Conservation (phyloP, 2,797 vertebrate genomes). For the Graptemys geographica region DNA sequence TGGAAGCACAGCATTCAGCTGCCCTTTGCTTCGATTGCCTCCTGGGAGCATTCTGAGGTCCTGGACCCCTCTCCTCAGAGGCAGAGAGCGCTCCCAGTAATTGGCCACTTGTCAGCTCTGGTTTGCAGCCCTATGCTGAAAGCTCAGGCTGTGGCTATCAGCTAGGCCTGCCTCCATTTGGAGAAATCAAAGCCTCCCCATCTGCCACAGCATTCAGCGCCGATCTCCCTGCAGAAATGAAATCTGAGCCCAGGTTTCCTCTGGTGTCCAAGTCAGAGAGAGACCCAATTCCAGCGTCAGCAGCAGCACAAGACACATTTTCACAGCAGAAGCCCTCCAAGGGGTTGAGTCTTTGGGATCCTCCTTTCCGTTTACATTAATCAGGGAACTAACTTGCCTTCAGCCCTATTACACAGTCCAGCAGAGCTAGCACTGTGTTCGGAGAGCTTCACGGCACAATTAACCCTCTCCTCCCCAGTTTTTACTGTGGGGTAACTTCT, state of each 20-base stretch:
- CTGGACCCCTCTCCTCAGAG: not conserved
- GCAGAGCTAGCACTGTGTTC: not conserved
- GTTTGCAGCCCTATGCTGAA: not conserved
- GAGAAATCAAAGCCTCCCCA: not conserved
- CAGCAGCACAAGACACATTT: fast-evolving
- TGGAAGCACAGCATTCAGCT: not conserved
- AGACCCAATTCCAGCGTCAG: not conserved
- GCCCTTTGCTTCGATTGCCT: not conserved
- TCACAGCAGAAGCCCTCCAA: not conserved
- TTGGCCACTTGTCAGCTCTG: not conserved
- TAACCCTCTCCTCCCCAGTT: not conserved
- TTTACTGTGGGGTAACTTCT: fast-evolving
- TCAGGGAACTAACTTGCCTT: slow-evolving; percentile 6
- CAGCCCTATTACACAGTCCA: not conserved
- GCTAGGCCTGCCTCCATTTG: not conserved
- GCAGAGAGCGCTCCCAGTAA: not conserved
- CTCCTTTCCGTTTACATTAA: slow-evolving; percentile 49
- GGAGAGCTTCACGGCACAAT: not conserved
- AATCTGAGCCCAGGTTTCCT: not conserved
- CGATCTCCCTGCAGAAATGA: not conserved
- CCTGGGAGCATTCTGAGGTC: not conserved
- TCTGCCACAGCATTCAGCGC: not conserved
- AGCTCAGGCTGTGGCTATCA: not conserved
- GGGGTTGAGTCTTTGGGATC: not conserved
- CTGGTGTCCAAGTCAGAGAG: not conserved